phyloP scores from a whole-genome alignment of 2,888 invertebrate genomes.

The Pseudanteris insignis region DNA sequence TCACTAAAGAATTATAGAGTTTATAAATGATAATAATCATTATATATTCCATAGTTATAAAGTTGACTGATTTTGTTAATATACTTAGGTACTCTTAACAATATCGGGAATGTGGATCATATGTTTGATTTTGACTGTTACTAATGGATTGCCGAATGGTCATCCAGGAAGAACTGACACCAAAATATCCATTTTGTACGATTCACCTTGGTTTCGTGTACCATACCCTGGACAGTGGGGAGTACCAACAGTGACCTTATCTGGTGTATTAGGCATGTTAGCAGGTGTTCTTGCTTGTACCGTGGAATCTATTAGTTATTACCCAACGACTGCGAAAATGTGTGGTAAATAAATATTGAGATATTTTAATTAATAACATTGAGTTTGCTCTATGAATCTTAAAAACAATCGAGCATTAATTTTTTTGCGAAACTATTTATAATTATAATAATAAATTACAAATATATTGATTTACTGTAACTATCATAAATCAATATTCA shows the following conservation, averaged over 20 bases:
- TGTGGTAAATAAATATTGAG: constrained; percentile 73
- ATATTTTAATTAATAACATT: too few species aligned
- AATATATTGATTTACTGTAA: too few species aligned
- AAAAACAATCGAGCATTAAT: too few species aligned
- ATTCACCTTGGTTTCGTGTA: constrained; percentile 81
- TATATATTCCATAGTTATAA: constrained; percentile 1
- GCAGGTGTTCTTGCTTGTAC: constrained; percentile 83
- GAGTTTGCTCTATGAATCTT: too few species aligned
- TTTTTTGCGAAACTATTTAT: too few species aligned
- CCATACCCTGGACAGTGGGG: constrained; percentile 89
- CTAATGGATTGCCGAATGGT: constrained; percentile 72
- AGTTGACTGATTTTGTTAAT: constrained; percentile 4
- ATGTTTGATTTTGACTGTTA: constrained; percentile 76
- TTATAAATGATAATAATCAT: neutral
- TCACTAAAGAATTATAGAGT: too few species aligned
- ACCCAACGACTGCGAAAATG: constrained; percentile 89
- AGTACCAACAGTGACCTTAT: constrained; percentile 75
- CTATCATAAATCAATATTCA: too few species aligned
- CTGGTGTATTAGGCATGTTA: constrained; percentile 79
- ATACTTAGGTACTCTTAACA: constrained; percentile 78
- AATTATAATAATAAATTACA: too few species aligned
- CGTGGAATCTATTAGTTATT: constrained; percentile 87
- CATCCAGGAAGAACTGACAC: constrained; percentile 81
- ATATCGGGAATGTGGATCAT: constrained; percentile 81
- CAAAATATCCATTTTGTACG: constrained; percentile 75